Percentiles rank a stretch among this genome's conserved stretches.
Evolutionary conservation across 2,888 invertebrate genomes (phyloP).

Genomic region (Acronicta alni): DNA sequence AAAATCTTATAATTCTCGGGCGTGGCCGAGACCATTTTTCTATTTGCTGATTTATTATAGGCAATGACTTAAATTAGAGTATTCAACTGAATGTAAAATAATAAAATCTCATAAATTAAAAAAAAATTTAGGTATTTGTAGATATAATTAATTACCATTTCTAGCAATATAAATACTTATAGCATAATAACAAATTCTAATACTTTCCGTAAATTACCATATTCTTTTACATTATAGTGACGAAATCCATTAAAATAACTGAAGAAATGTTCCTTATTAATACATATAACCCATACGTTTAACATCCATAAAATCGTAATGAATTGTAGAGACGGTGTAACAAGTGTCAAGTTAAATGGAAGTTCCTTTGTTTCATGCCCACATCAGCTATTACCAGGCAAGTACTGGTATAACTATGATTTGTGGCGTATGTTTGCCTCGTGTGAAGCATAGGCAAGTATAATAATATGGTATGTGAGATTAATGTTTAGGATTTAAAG

Average conservation of each 20-base stretch:
- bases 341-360: conserved; percentile 51
- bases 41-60: too few species aligned
- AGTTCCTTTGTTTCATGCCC: conserved; percentile 65
- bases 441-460: conserved; percentile 32
- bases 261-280: conserved; percentile 1
- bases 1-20: too few species aligned
- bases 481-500: conserved; percentile 37
- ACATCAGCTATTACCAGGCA: conserved; percentile 54
- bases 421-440: conserved; percentile 47
- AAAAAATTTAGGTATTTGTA: too few species aligned
- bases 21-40: too few species aligned
- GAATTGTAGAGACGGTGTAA: conserved; percentile 58
- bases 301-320: conserved; percentile 24
- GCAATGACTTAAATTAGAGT: not conserved
- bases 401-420: conserved; percentile 58
- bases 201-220: conserved; percentile 9
- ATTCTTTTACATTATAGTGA: not conserved
- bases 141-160: conserved; percentile 3
- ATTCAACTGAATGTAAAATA: not conserved
- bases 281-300: conserved; percentile 8
- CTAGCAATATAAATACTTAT: not conserved
- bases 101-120: conserved; percentile 1
- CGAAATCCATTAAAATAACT: not conserved
- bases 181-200: not conserved
- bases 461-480: conserved; percentile 21